Percentiles rank a stretch among this genome's conserved stretches.
phyloP scores from a whole-genome alignment of 2,888 invertebrate species.

The Euphydryas editha region DNA sequence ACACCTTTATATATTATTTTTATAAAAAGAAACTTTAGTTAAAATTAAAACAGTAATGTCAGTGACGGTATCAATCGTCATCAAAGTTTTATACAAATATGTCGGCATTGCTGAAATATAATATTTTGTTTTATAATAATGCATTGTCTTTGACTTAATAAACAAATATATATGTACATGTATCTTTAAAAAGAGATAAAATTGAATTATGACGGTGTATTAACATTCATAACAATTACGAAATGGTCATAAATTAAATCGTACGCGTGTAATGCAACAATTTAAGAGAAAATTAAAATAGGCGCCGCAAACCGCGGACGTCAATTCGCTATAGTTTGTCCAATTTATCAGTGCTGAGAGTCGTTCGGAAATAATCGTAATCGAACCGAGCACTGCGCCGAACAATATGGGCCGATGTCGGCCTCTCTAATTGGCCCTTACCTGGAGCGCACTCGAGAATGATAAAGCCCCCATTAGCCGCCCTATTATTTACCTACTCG shows the following conservation, averaged over 20 bases:
- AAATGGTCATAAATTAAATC: conserved; percentile 40
- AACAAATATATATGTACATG: neutral
- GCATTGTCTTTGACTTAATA: neutral
- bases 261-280: conserved; percentile 58
- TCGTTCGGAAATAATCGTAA: conserved; percentile 82
- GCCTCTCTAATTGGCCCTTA: conserved; percentile 84
- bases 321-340: conserved; percentile 81
- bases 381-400: conserved; percentile 78
- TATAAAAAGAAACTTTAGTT: neutral
- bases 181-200: conserved; percentile 17
- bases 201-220: conserved; percentile 23
- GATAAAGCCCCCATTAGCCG: conserved; percentile 84
- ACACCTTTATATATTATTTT: neutral
- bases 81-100: too few species aligned
- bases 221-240: conserved; percentile 40
- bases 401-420: conserved; percentile 83
- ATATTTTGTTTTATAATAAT: neutral
- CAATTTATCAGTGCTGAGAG: conserved; percentile 80
- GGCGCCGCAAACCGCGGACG: conserved; percentile 70
- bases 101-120: neutral
- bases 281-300: conserved; percentile 73
- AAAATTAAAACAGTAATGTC: neutral
- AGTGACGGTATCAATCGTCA: neutral
- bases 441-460: conserved; percentile 84
- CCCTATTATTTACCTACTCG: conserved; percentile 84